phyloP scores from a whole-genome alignment of 2,797 vertebrate genomes.

The Cyclopterus lumpus region DNA sequence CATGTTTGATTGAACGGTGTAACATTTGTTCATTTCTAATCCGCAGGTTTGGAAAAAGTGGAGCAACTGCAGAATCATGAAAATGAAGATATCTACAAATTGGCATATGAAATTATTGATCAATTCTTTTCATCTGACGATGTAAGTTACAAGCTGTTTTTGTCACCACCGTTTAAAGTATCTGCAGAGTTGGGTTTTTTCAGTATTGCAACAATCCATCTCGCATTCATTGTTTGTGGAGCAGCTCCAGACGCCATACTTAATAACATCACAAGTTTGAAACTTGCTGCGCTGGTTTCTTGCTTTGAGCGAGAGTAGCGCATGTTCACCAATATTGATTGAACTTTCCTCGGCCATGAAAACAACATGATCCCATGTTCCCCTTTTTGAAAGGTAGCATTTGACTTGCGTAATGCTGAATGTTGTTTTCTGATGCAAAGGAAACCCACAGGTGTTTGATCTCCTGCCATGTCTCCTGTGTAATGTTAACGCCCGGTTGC shows the following conservation, averaged over 20 bases:
- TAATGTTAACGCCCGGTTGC: not conserved
- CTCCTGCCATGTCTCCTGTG: not conserved
- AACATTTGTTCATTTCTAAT: not conserved
- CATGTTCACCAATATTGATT: not conserved
- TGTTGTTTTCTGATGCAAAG: not conserved
- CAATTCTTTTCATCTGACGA: conserved; percentile 99
- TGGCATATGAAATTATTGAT: conserved; percentile 99
- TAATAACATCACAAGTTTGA: not conserved
- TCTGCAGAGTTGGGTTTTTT: not conserved
- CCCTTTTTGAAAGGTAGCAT: not conserved
- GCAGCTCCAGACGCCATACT: too few species aligned
- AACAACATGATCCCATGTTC: not conserved
- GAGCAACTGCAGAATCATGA: conserved; percentile 99
- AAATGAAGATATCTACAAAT: conserved; percentile 99
- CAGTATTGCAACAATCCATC: too few species aligned
- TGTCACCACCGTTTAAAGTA: not conserved
- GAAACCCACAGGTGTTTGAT: not conserved
- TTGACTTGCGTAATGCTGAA: not conserved
- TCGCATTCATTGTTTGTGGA: too few species aligned
- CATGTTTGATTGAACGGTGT: not conserved
- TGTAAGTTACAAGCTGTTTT: conserved; percentile 59
- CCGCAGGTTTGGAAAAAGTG: conserved; percentile 96
- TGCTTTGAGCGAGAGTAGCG: too few species aligned
- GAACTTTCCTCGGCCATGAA: not conserved
- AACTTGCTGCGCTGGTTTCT: too few species aligned